phyloP scores from a whole-genome alignment of 2,888 invertebrate species.

The Homarus gammarus region DNA sequence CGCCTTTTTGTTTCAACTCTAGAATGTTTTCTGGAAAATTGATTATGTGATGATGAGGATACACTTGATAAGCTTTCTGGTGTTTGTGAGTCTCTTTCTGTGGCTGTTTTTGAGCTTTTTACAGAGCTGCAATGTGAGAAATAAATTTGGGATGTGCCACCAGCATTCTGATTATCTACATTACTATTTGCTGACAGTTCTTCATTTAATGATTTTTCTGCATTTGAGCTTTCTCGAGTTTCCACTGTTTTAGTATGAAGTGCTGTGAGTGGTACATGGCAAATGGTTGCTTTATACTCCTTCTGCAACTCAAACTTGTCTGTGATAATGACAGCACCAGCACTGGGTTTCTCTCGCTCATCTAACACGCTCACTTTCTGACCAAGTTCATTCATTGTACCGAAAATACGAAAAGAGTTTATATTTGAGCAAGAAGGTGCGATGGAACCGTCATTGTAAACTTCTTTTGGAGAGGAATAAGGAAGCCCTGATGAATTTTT shows the following conservation, averaged over 20 bases:
- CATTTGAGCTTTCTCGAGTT: not conserved
- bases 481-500: not conserved
- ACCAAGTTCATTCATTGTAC: not conserved
- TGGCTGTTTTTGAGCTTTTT: not conserved
- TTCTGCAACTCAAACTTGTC: constrained; percentile 10
- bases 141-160: not conserved
- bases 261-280: not conserved
- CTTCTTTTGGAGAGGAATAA: constrained; percentile 14
- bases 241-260: not conserved
- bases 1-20: not conserved
- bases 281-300: not conserved
- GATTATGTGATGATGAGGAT: not conserved
- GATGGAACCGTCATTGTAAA: constrained; percentile 5
- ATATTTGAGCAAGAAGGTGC: not conserved
- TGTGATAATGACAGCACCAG: not conserved
- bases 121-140: not conserved
- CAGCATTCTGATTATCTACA: not conserved
- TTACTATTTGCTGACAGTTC: not conserved
- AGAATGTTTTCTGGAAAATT: not conserved
- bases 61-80: too few relatives aligned
- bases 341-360: constrained; percentile 6
- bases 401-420: not conserved
- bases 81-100: not conserved
- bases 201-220: not conserved
- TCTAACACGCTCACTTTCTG: constrained; percentile 12